Conservation (phyloP, 2,797 vertebrate species). For the Bothrops alternatus region DNA sequence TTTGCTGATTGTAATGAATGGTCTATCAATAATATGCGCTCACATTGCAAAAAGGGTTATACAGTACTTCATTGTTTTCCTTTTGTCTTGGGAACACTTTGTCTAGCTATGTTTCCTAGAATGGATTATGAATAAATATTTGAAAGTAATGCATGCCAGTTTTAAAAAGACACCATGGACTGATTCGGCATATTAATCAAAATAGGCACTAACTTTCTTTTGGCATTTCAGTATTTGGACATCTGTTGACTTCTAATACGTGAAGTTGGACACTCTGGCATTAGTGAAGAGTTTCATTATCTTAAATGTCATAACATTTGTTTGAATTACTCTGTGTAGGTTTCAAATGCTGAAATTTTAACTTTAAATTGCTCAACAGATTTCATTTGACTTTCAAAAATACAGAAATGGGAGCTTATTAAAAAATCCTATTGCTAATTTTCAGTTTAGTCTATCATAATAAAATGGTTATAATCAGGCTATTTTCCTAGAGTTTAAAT, state of each 20-base stretch:
- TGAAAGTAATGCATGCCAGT: slow-evolving; percentile 65
- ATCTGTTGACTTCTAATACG: slow-evolving; percentile 77
- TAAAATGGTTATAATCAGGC: slow-evolving; percentile 54
- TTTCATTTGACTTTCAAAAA: slow-evolving; percentile 71
- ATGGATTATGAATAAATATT: slow-evolving; percentile 72
- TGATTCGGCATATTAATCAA: slow-evolving; percentile 71
- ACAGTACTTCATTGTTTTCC: slow-evolving; percentile 67
- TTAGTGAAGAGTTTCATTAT: slow-evolving; percentile 77
- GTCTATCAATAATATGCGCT: slow-evolving; percentile 69
- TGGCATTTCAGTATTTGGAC: slow-evolving; percentile 76
- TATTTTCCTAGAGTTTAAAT: background rate
- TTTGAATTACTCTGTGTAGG: slow-evolving; percentile 76
- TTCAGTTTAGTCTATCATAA: slow-evolving; percentile 65
- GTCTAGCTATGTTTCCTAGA: slow-evolving; percentile 69
- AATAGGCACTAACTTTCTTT: slow-evolving; percentile 74
- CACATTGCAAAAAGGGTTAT: slow-evolving; percentile 70
- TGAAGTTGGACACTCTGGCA: slow-evolving; percentile 72
- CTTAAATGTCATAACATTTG: slow-evolving; percentile 82
- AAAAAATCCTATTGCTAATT: slow-evolving; percentile 66
- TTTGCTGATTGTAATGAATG: slow-evolving; percentile 72
- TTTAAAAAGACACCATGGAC: slow-evolving; percentile 72
- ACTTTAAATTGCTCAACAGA: slow-evolving; percentile 68
- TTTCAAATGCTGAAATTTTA: slow-evolving; percentile 76
- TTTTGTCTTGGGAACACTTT: slow-evolving; percentile 73
- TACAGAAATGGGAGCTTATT: slow-evolving; percentile 59